A percentile compares a stretch with the other conserved stretches of the same genome.
Evolutionary conservation across 2,888 invertebrate species (phyloP).

Genomic region (Pollenia labialis): DNA sequence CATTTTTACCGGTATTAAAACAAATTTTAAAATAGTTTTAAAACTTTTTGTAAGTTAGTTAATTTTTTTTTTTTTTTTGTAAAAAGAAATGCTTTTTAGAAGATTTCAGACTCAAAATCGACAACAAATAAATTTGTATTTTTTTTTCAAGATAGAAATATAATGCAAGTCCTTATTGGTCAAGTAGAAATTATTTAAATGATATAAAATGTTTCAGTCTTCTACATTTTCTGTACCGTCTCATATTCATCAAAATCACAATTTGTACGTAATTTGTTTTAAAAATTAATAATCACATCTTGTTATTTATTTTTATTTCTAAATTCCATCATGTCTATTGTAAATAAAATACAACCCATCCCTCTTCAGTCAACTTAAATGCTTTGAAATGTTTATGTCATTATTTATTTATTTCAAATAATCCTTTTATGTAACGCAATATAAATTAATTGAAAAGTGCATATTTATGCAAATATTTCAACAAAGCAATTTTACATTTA

Average conservation of each 20-base stretch:
- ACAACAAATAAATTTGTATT: no score
- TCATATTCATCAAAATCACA: background rate
- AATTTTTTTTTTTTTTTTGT: no score
- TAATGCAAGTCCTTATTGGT: no score
- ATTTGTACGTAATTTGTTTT: background rate
- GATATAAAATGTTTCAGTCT: background rate
- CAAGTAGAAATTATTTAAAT: no score
- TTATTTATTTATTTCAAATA: constrained; percentile 27
- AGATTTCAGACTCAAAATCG: no score
- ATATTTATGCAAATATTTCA: constrained; percentile 30
- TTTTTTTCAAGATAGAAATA: no score
- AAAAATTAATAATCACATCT: background rate
- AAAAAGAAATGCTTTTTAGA: no score
- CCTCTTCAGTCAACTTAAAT: background rate
- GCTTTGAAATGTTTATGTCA: constrained; percentile 26
- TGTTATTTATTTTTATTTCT: background rate
- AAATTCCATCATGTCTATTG: constrained; percentile 3
- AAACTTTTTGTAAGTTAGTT: no score
- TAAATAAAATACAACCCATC: constrained; percentile 24
- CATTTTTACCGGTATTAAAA: background rate
- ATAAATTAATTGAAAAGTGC: constrained; percentile 48
- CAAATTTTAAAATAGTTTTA: background rate
- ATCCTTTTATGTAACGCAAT: constrained; percentile 38
- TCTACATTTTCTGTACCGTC: background rate
- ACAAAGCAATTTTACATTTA: constrained; percentile 1